Conservation (phyloP, 1,140 invertebrate genomes). For the Lamellibrachia luymesi region DNA sequence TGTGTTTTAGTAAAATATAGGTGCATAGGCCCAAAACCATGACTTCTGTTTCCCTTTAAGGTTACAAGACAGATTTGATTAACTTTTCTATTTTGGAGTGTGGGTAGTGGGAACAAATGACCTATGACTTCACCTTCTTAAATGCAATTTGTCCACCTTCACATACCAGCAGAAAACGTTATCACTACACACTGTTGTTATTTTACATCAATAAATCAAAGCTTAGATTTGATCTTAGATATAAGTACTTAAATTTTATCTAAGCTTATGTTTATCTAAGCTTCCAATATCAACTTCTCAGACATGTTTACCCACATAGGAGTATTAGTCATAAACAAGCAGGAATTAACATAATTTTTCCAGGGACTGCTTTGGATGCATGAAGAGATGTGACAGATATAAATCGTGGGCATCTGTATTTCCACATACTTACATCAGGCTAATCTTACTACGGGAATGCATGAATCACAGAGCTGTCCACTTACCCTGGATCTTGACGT, state of each 20-base stretch:
- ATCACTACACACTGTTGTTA: no score
- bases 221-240: background rate
- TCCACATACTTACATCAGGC: background rate
- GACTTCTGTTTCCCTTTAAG: no score
- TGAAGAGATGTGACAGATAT: background rate
- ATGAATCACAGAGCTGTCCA: background rate
- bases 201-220: background rate
- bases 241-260: background rate
- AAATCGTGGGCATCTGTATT: background rate
- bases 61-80: no score
- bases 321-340: background rate
- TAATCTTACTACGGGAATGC: background rate
- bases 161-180: no score
- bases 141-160: no score
- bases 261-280: background rate
- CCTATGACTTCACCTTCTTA: no score
- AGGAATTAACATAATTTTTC: background rate
- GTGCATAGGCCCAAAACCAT: no score
- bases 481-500: constrained; percentile 24
- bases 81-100: no score
- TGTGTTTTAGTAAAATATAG: no score
- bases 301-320: background rate
- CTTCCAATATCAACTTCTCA: background rate
- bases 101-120: no score
- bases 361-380: background rate